Conservation (phyloP, 2,113 vertebrate species). For the Arvicanthis niloticus region DNA sequence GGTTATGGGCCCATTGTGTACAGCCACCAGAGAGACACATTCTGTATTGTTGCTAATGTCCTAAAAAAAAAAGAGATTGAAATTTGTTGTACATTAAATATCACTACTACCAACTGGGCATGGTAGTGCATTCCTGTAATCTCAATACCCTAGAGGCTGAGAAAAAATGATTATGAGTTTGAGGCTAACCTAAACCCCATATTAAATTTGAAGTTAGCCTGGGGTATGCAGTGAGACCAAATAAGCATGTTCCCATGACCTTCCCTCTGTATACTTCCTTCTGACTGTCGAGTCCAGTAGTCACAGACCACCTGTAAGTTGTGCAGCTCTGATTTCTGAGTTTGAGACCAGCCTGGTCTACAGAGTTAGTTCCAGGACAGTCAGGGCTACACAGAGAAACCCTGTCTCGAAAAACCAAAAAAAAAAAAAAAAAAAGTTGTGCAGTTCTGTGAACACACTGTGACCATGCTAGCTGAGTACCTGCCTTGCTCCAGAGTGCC, state of each 20-base stretch:
- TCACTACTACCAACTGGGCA: not conserved
- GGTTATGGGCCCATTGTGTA: not conserved
- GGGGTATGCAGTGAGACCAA: not conserved
- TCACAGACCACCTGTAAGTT: not conserved
- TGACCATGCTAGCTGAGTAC: not conserved
- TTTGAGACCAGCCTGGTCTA: too few species aligned
- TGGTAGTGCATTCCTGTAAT: not conserved
- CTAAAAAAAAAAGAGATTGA: not conserved
- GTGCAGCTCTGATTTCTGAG: too few species aligned
- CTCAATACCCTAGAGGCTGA: not conserved
- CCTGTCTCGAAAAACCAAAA: too few species aligned
- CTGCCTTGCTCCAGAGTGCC: not conserved
- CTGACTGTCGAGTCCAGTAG: not conserved
- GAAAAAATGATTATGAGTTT: not conserved
- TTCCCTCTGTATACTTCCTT: not conserved
- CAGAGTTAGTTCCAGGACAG: too few species aligned
- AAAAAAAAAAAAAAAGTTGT: too few species aligned
- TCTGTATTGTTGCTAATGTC: not conserved
- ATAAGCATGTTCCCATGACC: not conserved
- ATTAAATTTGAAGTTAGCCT: not conserved
- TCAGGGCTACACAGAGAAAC: too few species aligned
- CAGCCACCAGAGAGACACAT: not conserved
- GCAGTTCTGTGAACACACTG: not conserved
- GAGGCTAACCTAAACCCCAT: not conserved
- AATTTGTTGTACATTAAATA: slow-evolving; percentile 3